These are phyloP conservation scores for Globodera rostochiensis DNA, from an alignment of 1,140 invertebrate genomes.

Conservation along the genomic window DNA sequence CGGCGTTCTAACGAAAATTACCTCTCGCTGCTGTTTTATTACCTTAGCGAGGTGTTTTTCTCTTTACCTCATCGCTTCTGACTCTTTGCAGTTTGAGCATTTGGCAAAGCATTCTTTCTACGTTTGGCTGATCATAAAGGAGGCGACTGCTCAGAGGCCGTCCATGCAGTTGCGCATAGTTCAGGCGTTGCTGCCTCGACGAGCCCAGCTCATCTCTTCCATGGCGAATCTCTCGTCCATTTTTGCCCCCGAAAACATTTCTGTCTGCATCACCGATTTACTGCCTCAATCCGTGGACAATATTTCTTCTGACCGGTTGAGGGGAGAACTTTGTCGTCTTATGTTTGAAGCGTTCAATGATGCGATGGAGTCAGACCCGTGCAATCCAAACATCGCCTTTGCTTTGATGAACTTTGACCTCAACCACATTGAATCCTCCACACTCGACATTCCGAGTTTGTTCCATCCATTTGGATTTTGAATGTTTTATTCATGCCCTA, in stretches of 20 bases:
- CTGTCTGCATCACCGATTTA: conserved; percentile 29
- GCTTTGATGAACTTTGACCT: conserved; percentile 42
- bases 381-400: conserved; percentile 39
- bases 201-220: conserved; percentile 20
- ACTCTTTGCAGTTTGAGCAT: conserved; percentile 20
- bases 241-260: conserved; percentile 24
- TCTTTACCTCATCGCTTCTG: background rate
- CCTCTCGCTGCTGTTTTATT: conserved; percentile 29
- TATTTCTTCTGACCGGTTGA: conserved; percentile 15
- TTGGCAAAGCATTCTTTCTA: conserved; percentile 40
- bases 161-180: conserved; percentile 41
- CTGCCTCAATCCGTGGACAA: conserved; percentile 22
- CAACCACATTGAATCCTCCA: conserved; percentile 15
- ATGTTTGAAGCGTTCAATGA: conserved; percentile 44
- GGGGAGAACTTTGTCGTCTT: conserved; percentile 42
- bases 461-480: conserved; percentile 1
- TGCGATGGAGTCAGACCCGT: conserved; percentile 33
- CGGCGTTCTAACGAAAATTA: conserved; percentile 17
- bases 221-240: conserved; percentile 28
- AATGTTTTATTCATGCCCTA: background rate
- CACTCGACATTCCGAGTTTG: conserved; percentile 24
- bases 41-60: conserved; percentile 37
- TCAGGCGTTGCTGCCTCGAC: conserved; percentile 29
- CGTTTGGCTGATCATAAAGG: conserved; percentile 35
- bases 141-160: conserved; percentile 26